Evolutionary conservation across 2,888 invertebrate species (phyloP).

Genomic region (Dimorphilus gyrociliatus): DNA sequence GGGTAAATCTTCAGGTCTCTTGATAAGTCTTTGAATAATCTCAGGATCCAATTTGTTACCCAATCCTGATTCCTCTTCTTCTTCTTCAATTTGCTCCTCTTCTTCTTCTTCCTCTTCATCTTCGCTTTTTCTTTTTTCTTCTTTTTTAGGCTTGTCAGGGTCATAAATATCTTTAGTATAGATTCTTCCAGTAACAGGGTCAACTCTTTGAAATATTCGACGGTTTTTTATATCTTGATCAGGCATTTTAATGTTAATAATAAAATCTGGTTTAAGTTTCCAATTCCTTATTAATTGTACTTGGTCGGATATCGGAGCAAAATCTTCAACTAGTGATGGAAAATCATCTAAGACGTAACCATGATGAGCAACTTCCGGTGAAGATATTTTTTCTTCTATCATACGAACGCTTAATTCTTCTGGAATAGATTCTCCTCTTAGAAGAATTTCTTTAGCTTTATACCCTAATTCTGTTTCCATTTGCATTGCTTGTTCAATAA

Average conservation of each 20-base stretch:
- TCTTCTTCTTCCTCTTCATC: slow-evolving; percentile 25
- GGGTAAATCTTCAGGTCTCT: slow-evolving; percentile 32
- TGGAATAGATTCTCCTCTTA: slow-evolving; percentile 30
- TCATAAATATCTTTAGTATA: slow-evolving; percentile 32
- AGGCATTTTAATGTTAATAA: slow-evolving; percentile 35
- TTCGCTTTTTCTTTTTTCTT: slow-evolving; percentile 16
- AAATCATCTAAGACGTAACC: slow-evolving; percentile 37
- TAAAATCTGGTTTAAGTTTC: slow-evolving; percentile 35
- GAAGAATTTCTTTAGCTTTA: slow-evolving; percentile 25
- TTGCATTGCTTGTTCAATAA: slow-evolving; percentile 28
- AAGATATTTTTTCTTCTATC: slow-evolving; percentile 32
- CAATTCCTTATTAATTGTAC: slow-evolving; percentile 33
- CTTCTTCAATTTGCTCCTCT: slow-evolving; percentile 20
- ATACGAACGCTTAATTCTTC: slow-evolving; percentile 31
- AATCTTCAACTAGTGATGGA: slow-evolving; percentile 28
- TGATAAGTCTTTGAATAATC: slow-evolving; percentile 26
- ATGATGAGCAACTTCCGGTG: slow-evolving; percentile 36
- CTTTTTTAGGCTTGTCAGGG: slow-evolving; percentile 20
- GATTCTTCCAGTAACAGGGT: slow-evolving; percentile 28
- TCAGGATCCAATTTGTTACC: slow-evolving; percentile 24
- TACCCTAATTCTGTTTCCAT: slow-evolving; percentile 29
- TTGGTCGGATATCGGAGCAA: slow-evolving; percentile 29
- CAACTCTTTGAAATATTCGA: slow-evolving; percentile 26
- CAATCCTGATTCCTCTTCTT: slow-evolving; percentile 18
- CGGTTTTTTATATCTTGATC: slow-evolving; percentile 30